phyloP scores from a whole-genome alignment of 2,888 invertebrate species.

The Melieria picta region DNA sequence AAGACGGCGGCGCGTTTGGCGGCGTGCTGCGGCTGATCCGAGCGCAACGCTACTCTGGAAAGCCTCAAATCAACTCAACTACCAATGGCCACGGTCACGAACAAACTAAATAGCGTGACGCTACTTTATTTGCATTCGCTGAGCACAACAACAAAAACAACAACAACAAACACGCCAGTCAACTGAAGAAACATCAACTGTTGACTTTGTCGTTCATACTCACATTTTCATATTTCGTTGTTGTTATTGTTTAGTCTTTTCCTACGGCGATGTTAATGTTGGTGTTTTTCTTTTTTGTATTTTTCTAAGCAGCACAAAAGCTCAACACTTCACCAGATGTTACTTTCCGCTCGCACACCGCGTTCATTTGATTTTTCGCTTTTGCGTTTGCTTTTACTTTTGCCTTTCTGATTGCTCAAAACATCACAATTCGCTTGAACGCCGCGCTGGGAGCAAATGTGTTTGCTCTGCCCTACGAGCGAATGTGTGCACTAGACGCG shows the following conservation, averaged over 20 bases:
- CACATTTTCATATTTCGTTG: neutral
- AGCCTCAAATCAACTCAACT: slow-evolving; percentile 30
- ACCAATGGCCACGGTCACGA: slow-evolving; percentile 57
- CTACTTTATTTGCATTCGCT: slow-evolving; percentile 45
- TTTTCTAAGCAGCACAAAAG: slow-evolving; percentile 17
- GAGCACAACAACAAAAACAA: neutral
- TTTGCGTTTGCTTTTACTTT: no score
- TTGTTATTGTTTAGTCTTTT: neutral
- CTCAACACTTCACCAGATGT: slow-evolving; percentile 32
- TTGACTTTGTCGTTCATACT: slow-evolving; percentile 24
- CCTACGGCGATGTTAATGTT: neutral
- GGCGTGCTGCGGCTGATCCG: no score
- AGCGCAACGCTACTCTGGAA: no score
- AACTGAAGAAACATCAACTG: slow-evolving; percentile 27
- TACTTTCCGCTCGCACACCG: no score
- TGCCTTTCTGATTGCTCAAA: neutral
- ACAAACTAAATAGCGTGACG: slow-evolving; percentile 51
- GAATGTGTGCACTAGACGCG: no score
- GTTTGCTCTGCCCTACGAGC: no score
- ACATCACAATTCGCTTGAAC: slow-evolving; percentile 12
- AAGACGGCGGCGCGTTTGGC: no score
- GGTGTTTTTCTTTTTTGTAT: slow-evolving; percentile 11
- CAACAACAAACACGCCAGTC: slow-evolving; percentile 16
- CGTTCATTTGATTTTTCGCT: no score
- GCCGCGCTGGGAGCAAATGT: neutral